Evolutionary conservation across 1,140 invertebrate species (phyloP).

Genomic region (Ceratitis capitata): DNA sequence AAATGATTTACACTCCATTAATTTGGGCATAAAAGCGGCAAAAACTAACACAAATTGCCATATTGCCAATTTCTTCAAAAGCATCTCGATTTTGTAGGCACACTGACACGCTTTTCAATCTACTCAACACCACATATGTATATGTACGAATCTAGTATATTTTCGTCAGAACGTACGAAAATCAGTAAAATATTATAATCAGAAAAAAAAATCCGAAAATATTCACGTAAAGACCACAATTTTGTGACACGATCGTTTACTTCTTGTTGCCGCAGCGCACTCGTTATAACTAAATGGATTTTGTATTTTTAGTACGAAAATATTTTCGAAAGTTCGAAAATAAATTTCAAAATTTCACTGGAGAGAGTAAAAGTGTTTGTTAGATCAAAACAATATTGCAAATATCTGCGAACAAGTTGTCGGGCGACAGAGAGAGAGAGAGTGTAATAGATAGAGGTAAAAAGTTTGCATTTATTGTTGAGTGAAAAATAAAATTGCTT

Average conservation of each 20-base stretch:
- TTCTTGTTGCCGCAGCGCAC: not conserved
- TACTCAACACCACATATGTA: not conserved
- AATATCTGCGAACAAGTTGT: not conserved
- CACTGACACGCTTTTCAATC: not conserved
- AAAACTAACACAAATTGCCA: not conserved
- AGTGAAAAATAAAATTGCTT: not conserved
- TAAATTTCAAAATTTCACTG: slow-evolving; percentile 19
- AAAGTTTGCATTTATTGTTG: no score
- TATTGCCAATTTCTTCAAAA: not conserved
- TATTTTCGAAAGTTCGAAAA: slow-evolving; percentile 35
- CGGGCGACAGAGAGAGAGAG: not conserved
- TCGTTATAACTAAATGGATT: not conserved
- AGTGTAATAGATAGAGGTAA: no score
- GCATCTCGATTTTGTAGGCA: slow-evolving; percentile 2
- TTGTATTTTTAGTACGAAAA: not conserved
- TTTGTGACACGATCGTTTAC: not conserved
- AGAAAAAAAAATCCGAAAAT: slow-evolving; percentile 3
- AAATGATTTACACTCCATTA: slow-evolving; percentile 44
- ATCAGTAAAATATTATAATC: not conserved
- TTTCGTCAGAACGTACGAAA: not conserved
- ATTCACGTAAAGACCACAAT: not conserved
- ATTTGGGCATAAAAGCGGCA: not conserved
- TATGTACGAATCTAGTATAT: not conserved
- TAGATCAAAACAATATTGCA: no score
- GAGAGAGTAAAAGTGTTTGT: not conserved